Evolutionary conservation across 2,888 invertebrate species (phyloP).

Genomic region (Gerosis bhagava): DNA sequence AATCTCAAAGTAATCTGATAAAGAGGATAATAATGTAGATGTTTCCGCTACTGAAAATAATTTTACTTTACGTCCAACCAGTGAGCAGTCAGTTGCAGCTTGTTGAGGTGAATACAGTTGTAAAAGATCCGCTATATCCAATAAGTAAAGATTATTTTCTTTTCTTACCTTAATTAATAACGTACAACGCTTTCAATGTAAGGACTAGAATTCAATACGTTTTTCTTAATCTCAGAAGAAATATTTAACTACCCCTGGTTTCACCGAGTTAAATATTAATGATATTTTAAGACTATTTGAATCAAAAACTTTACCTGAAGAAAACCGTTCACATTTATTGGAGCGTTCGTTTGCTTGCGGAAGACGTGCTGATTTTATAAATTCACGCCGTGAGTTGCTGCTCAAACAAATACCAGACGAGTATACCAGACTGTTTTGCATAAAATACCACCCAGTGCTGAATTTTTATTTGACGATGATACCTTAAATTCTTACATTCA

Average conservation of each 20-base stretch:
- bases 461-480: not conserved
- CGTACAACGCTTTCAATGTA: constrained; percentile 1
- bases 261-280: constrained; percentile 1
- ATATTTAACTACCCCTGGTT: constrained; percentile 1
- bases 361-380: not conserved
- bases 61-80: no score
- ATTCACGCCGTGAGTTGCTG: not conserved
- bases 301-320: not conserved
- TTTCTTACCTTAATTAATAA: not conserved
- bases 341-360: constrained; percentile 3
- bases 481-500: not conserved
- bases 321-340: not conserved
- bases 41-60: no score
- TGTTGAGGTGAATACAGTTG: no score
- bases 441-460: not conserved
- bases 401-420: not conserved
- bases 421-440: not conserved
- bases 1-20: no score
- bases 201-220: not conserved
- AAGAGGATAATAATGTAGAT: no score
- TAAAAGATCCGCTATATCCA: constrained; percentile 2
- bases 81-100: no score
- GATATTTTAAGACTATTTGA: not conserved
- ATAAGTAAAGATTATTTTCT: not conserved
- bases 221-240: constrained; percentile 1